phyloP scores from a whole-genome alignment of 2,797 vertebrate genomes.

The Karalla daura region DNA sequence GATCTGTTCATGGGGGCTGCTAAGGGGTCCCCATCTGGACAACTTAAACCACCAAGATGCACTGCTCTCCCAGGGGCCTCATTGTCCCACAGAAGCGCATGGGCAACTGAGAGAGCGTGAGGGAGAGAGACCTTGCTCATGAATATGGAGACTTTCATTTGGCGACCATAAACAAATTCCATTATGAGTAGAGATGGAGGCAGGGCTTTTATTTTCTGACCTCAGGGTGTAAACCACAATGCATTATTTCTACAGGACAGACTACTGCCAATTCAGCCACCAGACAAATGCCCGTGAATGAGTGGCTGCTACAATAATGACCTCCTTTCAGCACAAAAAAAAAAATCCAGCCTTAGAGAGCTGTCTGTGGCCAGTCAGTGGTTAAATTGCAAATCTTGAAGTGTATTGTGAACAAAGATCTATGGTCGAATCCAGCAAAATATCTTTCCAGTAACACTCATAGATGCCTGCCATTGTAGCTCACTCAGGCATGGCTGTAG shows the following conservation, averaged over 20 bases:
- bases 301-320: conserved; percentile 22
- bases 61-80: conserved; percentile 57
- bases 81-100: conserved; percentile 27
- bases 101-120: conserved; percentile 1
- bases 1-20: conserved; percentile 31
- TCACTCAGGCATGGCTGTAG: conserved; percentile 4
- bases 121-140: conserved; percentile 45
- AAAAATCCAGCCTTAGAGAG: not conserved
- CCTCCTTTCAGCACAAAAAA: conserved; percentile 3
- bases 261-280: conserved; percentile 26
- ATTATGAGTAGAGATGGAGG: conserved; percentile 51
- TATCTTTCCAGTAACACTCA: not conserved
- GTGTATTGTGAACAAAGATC: conserved; percentile 28
- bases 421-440: conserved; percentile 24
- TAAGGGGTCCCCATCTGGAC: conserved; percentile 57
- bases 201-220: conserved; percentile 42
- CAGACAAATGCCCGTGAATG: conserved; percentile 26
- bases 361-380: conserved; percentile 7
- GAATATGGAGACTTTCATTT: conserved; percentile 63
- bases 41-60: conserved; percentile 42
- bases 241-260: conserved; percentile 25
- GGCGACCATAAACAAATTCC: conserved; percentile 64
- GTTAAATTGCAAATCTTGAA: conserved; percentile 9
- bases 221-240: conserved; percentile 30
- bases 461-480: not conserved